Evolutionary conservation across 2,888 invertebrate genomes (phyloP), one percentile per base, ranked within the genome.

Genomic region (Halocaridina rubra): DNA sequence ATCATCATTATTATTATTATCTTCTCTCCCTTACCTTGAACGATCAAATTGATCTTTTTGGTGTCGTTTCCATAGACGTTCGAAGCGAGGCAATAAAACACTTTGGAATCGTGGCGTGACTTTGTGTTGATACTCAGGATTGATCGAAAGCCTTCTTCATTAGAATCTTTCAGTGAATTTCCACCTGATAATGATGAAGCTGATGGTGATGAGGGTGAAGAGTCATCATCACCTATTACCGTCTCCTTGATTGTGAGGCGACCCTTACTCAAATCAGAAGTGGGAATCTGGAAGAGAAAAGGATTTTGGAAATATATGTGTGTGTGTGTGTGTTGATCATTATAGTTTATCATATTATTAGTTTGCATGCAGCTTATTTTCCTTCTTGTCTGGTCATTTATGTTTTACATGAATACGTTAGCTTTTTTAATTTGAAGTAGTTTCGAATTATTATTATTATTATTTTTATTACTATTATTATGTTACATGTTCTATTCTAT

Each of bases 31-130:
- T 77, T 72, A 86, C 85, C 85, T 69, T 86, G 85, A 19, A 86
- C 85, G 8, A 86, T 72, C 5, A 86, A 74, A 53, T 77, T 77
- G 64, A 86, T 22, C 24, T 46, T 86, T 39, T 86, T 86, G 64
- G 85, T 81, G 81, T 86, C 85, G 72, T 86, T 86, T 71, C 85
- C 85, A 57, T 86, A 86, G 3, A 86, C 53, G 39, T 86, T 86
- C 72, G 85, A 78, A 22, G 85, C 85, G 78, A 81, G 85, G 78
- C 85, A 86, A 53, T n/a, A 30, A 78, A 81, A 86, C 22, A 77
- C 59, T 19, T 81, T 77, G 8, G 80, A 85, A 46, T 85, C 85
- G 4, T 81, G 72, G 30, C 78, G 64, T 1, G 85, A 64, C 61
- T 75, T 80, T 29, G 85, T 86, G 46, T 59, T 29, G 7, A 86